Conservation (phyloP, 1,140 invertebrate genomes). For the Drosophila lacteicornis region DNA sequence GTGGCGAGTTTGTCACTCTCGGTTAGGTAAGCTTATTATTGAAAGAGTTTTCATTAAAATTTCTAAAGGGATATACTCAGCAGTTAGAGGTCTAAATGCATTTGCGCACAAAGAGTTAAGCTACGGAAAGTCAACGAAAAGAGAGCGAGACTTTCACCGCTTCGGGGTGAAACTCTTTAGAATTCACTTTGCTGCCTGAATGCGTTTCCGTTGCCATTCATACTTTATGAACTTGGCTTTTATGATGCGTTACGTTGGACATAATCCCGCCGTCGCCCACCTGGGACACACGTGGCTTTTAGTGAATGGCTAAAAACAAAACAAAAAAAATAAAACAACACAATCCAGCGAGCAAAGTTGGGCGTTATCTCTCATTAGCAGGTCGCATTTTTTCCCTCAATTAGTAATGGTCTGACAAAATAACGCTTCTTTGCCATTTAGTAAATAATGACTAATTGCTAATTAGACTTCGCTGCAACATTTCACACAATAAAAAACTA, state of each 20-base stretch:
- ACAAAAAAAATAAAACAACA: neutral
- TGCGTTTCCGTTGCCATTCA: slow-evolving; percentile 15
- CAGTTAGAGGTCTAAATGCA: slow-evolving; percentile 10
- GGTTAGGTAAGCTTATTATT: slow-evolving; percentile 35
- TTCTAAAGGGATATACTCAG: slow-evolving; percentile 4
- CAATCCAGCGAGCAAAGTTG: neutral
- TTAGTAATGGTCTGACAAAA: slow-evolving; percentile 16
- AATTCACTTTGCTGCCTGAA: slow-evolving; percentile 15
- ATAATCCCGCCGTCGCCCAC: too few relatives aligned
- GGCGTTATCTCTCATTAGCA: slow-evolving; percentile 15
- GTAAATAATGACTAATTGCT: slow-evolving; percentile 12
- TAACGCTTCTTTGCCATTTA: slow-evolving; percentile 20
- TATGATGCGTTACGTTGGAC: slow-evolving; percentile 3
- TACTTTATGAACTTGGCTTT: slow-evolving; percentile 4
- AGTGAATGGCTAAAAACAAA: neutral
- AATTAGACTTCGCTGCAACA: slow-evolving; percentile 12
- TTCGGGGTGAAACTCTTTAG: neutral
- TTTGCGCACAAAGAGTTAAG: slow-evolving; percentile 24
- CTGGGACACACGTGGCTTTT: neutral
- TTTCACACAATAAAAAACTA: slow-evolving; percentile 26
- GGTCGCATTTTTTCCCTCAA: slow-evolving; percentile 14
- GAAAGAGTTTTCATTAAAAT: slow-evolving; percentile 31
- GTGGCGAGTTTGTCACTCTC: slow-evolving; percentile 10
- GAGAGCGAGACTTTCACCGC: slow-evolving; percentile 6
- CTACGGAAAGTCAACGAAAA: too few relatives aligned